Percentiles rank a stretch among this genome's conserved stretches.
Conservation (phyloP, 2,888 invertebrate genomes). For the Tachystola acroxantha region DNA sequence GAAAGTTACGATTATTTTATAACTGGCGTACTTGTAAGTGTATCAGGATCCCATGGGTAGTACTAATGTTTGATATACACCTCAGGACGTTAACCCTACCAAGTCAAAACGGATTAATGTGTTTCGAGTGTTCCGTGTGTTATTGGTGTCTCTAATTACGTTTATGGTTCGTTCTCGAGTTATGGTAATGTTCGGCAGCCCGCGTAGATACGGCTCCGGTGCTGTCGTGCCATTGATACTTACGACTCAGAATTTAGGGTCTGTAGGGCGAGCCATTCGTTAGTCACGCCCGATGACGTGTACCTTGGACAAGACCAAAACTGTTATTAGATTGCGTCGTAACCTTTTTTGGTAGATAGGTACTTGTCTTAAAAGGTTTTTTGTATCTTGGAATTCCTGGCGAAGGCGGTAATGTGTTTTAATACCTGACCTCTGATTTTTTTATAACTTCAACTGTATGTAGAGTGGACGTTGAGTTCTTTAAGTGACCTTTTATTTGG, state of each 20-base stretch:
- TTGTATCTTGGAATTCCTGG: constrained; percentile 23
- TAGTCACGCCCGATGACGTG: constrained; percentile 77
- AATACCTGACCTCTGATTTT: constrained; percentile 7
- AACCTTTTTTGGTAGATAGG: constrained; percentile 41
- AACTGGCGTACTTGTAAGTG: constrained; percentile 36
- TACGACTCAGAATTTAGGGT: constrained; percentile 77
- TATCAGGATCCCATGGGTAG: constrained; percentile 44
- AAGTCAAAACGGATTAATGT: constrained; percentile 67
- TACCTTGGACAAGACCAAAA: constrained; percentile 79
- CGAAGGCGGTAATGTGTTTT: constrained; percentile 8
- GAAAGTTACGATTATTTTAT: constrained; percentile 47
- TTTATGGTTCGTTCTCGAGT: constrained; percentile 62
- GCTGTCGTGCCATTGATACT: constrained; percentile 66
- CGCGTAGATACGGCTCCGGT: constrained; percentile 52
- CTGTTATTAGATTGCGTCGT: constrained; percentile 69
- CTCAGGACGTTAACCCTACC: constrained; percentile 53
- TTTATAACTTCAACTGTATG: constrained; percentile 8
- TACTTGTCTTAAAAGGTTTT: constrained; percentile 63
- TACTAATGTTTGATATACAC: constrained; percentile 50
- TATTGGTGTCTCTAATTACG: constrained; percentile 72
- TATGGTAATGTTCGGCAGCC: constrained; percentile 70
- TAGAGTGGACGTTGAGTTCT: constrained; percentile 6
- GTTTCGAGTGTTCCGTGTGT: constrained; percentile 62
- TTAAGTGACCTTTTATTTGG: constrained; percentile 13
- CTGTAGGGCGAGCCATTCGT: constrained; percentile 79